Evolutionary conservation across 2,797 vertebrate species (phyloP).

Genomic region (Acrossocheilus fasciatus): DNA sequence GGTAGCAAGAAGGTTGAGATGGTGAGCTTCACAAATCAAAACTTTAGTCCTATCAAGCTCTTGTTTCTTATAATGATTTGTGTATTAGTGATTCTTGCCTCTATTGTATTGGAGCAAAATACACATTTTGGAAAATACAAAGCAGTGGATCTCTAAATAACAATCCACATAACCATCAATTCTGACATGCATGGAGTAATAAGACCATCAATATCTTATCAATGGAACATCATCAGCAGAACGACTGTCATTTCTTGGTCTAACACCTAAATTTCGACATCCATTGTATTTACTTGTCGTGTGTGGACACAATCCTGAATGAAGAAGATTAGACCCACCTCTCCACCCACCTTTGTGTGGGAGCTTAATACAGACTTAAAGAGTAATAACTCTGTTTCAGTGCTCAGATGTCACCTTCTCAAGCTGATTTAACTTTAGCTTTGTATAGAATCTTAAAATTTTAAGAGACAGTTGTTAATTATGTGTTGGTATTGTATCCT

Average conservation of each 20-base stretch:
- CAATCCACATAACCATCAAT: background rate
- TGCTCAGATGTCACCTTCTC: background rate
- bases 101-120: background rate
- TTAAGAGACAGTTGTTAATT: background rate
- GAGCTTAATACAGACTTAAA: conserved; percentile 34
- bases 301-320: conserved; percentile 17
- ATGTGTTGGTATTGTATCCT: background rate
- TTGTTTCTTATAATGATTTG: background rate
- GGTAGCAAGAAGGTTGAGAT: background rate
- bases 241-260: background rate
- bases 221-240: background rate
- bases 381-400: conserved; percentile 18
- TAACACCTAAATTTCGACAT: conserved; percentile 13
- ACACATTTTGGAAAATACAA: background rate
- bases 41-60: background rate
- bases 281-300: conserved; percentile 1
- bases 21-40: background rate
- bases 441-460: background rate
- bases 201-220: background rate
- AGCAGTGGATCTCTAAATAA: background rate
- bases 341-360: conserved; percentile 25
- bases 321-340: conserved; percentile 35
- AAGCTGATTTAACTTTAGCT: background rate
- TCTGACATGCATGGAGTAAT: background rate
- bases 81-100: background rate